phyloP scores from a whole-genome alignment of 2,797 vertebrate genomes.

The Dryobates pubescens region DNA sequence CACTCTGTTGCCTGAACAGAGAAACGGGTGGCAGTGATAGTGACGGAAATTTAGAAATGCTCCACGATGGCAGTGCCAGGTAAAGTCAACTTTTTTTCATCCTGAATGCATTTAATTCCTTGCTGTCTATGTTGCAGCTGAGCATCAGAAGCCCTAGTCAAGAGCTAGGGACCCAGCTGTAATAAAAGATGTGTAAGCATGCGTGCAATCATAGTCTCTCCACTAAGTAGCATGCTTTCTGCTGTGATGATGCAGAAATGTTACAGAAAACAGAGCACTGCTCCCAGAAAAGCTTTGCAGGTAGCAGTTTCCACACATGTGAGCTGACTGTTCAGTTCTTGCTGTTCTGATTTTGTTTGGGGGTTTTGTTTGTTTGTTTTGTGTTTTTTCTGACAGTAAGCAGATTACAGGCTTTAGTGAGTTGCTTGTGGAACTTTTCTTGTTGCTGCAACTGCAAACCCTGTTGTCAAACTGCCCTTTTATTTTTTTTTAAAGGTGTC shows the following conservation, averaged over 20 bases:
- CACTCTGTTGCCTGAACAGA: neutral
- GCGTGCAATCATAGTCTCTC: neutral
- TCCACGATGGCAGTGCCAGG: neutral
- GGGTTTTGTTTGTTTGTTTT: neutral
- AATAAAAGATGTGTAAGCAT: neutral
- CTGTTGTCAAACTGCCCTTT: neutral
- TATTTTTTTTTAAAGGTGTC: neutral
- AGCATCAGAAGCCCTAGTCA: neutral
- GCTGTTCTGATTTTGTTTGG: neutral
- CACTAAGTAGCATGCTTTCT: neutral
- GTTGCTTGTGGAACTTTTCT: neutral
- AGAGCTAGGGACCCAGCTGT: neutral
- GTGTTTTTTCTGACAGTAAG: neutral
- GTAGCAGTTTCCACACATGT: neutral
- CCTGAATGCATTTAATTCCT: accelerated
- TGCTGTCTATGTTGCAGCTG: neutral
- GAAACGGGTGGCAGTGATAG: no score
- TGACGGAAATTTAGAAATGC: neutral
- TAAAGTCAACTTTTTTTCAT: neutral
- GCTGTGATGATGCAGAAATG: neutral
- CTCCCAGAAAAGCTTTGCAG: neutral
- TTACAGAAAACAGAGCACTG: neutral
- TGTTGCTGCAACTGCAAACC: neutral
- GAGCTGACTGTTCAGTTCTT: neutral
- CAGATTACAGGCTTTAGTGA: neutral